Base-by-base conservation (phyloP, 2,888 invertebrate species). In the Timandra comae region DNA sequence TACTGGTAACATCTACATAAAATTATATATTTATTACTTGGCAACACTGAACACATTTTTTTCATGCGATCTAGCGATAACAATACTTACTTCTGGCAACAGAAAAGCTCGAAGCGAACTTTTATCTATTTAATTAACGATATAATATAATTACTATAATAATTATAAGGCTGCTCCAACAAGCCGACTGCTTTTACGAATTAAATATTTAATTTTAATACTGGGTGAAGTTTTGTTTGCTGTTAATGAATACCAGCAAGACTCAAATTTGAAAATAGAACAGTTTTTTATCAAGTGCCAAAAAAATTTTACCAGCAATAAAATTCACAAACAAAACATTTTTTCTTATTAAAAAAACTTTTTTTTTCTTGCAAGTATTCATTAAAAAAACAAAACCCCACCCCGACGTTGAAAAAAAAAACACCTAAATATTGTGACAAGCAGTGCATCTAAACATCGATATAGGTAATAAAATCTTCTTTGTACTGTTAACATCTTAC, bases 401-500 rank as follows among this genome's bases (percentile, higher is more conserved):
- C 16, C 16, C 4, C n/a, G 3, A 5, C 16, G 16, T 16, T 5
- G 3, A 16, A 16, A n/a, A 59, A 58, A 59, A 61, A 65, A 75
- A 82, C 80, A 84, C 81, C 82, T 80, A 81, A 46, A 16, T 16
- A n/a, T n/a, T n/a, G 73, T 79, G 77, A 63, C 66, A 85, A 85
- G 85, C 85, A 74, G 85, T 85, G 85, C 85, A 79, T 76, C 84
- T 82, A 84, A 75, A 85, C 84, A 84, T 82, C 79, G 77, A 81
- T 63, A 81, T 63, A 72, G n/a, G n/a, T n/a, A n/a, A n/a, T n/a
- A 59, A 54, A 41, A 49, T 60, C 55, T 79, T 74, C 80, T 78
- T 77, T 80, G 78, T 78, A 72, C 65, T 63, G 57, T 57, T 67
- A 62, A 87, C 92, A 85, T 92, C 95, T 96, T 95, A 96, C 96